These are phyloP conservation scores for Cherax destructor DNA, from an alignment of 1,140 invertebrate species.

Conservation along the genomic window DNA sequence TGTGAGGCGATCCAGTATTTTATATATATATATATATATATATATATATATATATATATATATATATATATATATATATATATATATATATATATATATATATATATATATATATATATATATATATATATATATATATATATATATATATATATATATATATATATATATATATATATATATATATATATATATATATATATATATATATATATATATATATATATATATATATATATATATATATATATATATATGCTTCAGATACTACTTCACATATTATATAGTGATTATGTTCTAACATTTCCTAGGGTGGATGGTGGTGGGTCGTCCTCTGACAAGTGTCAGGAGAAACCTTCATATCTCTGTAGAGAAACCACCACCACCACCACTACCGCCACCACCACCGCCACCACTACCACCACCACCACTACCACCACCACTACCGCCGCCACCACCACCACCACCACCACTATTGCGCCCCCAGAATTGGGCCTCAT, in stretches of 20 bases:
- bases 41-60: conserved; percentile 26
- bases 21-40: conserved; percentile 9
- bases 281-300: not conserved
- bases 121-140: not conserved
- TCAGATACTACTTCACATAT: not conserved
- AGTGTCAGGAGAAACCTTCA: not conserved
- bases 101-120: not conserved
- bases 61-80: conserved; percentile 17
- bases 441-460: too few relatives aligned
- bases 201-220: not conserved
- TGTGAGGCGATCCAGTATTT: too few relatives aligned
- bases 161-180: not conserved
- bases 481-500: too few relatives aligned
- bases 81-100: conserved; percentile 10
- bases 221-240: not conserved
- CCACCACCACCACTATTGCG: too few relatives aligned
- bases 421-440: too few relatives aligned
- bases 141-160: not conserved
- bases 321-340: not conserved
- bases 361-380: not conserved
- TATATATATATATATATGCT: not conserved
- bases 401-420: too few relatives aligned
- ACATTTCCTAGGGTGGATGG: not conserved
- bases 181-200: not conserved
- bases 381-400: too few relatives aligned